phyloP scores from a whole-genome alignment of 2,113 vertebrate species.

The Elachura formosa region DNA sequence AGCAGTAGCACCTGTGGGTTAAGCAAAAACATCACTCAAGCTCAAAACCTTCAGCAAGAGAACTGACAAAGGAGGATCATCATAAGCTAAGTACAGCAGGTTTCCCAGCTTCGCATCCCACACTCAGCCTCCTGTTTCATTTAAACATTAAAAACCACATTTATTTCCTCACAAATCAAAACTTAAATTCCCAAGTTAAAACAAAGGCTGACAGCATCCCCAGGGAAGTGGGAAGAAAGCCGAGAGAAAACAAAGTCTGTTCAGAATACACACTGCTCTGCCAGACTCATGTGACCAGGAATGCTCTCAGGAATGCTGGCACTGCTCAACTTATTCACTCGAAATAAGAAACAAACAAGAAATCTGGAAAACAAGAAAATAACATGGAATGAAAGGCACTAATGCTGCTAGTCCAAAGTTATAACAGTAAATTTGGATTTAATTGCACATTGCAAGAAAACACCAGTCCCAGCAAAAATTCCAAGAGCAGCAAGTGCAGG shows the following conservation, averaged over 20 bases:
- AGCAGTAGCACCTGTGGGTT: neutral
- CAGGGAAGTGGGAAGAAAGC: slow-evolving; percentile 21
- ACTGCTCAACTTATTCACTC: neutral
- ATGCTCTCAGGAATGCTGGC: slow-evolving; percentile 44
- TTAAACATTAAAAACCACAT: neutral
- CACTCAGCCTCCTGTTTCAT: neutral
- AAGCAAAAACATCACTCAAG: neutral
- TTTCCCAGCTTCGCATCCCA: neutral
- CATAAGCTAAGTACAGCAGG: neutral
- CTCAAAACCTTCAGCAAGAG: neutral
- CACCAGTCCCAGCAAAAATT: neutral
- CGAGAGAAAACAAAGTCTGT: slow-evolving; percentile 10
- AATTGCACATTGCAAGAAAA: neutral
- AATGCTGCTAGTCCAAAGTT: neutral
- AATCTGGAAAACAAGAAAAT: neutral
- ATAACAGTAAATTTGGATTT: neutral
- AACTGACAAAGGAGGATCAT: neutral
- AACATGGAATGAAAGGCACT: neutral
- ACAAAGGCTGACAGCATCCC: slow-evolving; percentile 24
- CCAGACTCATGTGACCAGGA: slow-evolving; percentile 39
- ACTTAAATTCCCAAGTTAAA: neutral
- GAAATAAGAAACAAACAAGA: neutral
- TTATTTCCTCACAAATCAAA: neutral
- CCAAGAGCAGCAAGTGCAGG: neutral
- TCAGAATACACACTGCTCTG: neutral